Evolutionary conservation across 2,797 vertebrate species (phyloP).

Genomic region (Coccyzus lansbergi): DNA sequence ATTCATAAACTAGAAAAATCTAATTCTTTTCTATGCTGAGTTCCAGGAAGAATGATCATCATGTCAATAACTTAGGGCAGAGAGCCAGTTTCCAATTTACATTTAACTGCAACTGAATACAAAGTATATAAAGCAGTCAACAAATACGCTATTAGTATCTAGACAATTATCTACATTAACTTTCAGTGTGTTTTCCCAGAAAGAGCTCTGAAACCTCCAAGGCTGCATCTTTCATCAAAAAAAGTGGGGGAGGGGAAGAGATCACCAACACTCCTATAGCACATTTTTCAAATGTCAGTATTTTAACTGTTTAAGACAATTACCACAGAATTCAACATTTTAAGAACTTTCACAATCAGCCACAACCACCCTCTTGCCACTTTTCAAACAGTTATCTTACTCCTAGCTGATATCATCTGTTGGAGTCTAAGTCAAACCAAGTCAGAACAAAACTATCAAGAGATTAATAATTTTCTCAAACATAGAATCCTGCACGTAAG

Average conservation of each 20-base stretch:
- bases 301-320: neutral
- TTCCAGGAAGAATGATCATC: neutral
- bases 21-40: neutral
- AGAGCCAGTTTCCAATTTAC: neutral
- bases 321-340: neutral
- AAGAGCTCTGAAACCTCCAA: neutral
- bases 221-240: neutral
- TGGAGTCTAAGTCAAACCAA: neutral
- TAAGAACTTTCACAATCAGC: neutral
- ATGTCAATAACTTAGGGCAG: neutral
- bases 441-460: neutral
- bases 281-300: neutral
- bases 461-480: neutral
- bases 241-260: fast-evolving
- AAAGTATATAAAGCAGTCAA: neutral
- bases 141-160: neutral
- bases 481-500: neutral
- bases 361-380: neutral
- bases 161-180: neutral
- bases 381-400: neutral
- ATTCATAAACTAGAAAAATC: neutral
- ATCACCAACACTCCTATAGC: neutral
- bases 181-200: neutral
- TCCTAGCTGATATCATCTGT: neutral
- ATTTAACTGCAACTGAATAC: neutral